Evolutionary conservation across 2,888 invertebrate species (phyloP).

Genomic region (Sussaba pulchella): DNA sequence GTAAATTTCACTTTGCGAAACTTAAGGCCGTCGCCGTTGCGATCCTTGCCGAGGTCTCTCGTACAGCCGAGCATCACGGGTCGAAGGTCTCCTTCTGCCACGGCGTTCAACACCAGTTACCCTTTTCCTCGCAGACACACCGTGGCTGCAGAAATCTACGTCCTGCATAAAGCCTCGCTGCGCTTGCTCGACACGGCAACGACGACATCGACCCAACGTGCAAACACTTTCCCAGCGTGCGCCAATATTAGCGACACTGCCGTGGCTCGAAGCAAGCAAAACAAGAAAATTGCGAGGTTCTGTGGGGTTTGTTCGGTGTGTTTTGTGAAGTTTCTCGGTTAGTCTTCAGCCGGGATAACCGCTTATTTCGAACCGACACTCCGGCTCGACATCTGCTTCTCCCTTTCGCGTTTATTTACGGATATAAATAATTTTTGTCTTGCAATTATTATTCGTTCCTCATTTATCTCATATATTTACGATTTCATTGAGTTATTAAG

Average conservation of each 20-base stretch:
- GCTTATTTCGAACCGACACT: slow-evolving; percentile 22
- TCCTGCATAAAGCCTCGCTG: slow-evolving; percentile 6
- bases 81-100: slow-evolving; percentile 51
- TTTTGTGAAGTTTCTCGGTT: slow-evolving; percentile 23
- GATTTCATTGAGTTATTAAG: neutral
- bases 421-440: too few species aligned
- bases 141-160: slow-evolving; percentile 35
- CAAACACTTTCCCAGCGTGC: slow-evolving; percentile 73
- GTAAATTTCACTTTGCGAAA: slow-evolving; percentile 82
- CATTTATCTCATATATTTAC: too few species aligned
- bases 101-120: slow-evolving; percentile 2
- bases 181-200: slow-evolving; percentile 25
- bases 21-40: slow-evolving; percentile 70
- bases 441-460: too few species aligned
- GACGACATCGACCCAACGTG: slow-evolving; percentile 49
- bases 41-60: slow-evolving; percentile 69
- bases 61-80: slow-evolving; percentile 31
- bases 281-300: neutral
- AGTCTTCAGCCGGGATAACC: slow-evolving; percentile 37
- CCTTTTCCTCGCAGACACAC: slow-evolving; percentile 4
- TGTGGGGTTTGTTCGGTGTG: slow-evolving; percentile 24
- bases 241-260: slow-evolving; percentile 76
- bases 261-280: slow-evolving; percentile 36
- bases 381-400: neutral
- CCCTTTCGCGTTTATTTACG: neutral